Evolutionary conservation across 1,140 invertebrate species (phyloP), one percentile per base, ranked within the genome.

Genomic region (Drosophila insularis): DNA sequence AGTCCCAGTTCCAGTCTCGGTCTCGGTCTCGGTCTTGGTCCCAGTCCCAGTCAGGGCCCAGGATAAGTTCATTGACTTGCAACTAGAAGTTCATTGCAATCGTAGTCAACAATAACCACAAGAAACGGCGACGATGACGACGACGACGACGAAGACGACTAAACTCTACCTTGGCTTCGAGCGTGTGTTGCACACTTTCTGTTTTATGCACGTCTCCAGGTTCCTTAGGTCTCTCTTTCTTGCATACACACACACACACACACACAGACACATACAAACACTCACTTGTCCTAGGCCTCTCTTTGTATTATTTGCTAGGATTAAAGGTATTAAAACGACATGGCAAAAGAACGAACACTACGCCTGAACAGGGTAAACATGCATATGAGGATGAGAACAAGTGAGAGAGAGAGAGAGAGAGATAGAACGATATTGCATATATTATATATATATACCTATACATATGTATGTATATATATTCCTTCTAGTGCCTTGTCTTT

Each of bases 181-280:
- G 82, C 82, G 81, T 86, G 82, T 86, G 82, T 86, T 87, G 84
- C 84, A 89, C 84, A 89, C 84, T 89, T 89, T 89, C 84, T 89
- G 84, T 89, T 89, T 89, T 89, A 89, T 89, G 76, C 67, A 70
- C 64, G 70, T 78, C 58, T 67, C 79, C 66, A 70, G 71, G 71
- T 46, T 32, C 60, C 70, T 63, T 53, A 61, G 46, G 59, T 32
- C 43, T 35, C 56, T 31, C 40, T 63, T 62, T 63, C 65, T 65
- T 66, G 46, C 17, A 6, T 17, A 23, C 40, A 64, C 21, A 17
- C 8, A 23, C 35, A 21, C 23, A 19, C 35, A 31, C 10, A 39
- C 56, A 5, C 17, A 19, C 35, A 31, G 1, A 39, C 56, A 5
- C 17, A 19, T 27, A 55, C 71, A 61, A 56, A 31, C 46, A 65